phyloP scores from a whole-genome alignment of 1,140 invertebrate species.

The Anoplolepis gracilipes region DNA sequence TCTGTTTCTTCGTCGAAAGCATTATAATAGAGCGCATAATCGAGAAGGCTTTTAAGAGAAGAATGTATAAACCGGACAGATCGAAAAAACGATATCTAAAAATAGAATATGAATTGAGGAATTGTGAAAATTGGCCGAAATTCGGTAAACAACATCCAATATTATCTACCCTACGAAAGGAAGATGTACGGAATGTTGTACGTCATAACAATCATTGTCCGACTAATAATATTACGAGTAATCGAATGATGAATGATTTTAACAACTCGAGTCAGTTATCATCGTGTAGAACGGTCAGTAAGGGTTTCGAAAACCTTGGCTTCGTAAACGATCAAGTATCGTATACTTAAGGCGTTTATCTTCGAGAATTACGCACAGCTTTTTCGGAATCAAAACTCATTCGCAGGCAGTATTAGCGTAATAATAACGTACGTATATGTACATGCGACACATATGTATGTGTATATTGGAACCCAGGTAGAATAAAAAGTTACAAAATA shows the following conservation, averaged over 20 bases:
- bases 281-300: neutral
- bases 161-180: constrained; percentile 59
- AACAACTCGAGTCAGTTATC: neutral
- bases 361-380: constrained; percentile 33
- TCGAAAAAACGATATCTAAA: constrained; percentile 87
- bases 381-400: neutral
- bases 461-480: too few species aligned
- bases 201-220: neutral
- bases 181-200: constrained; percentile 66
- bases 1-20: constrained; percentile 88
- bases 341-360: constrained; percentile 63
- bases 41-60: constrained; percentile 86
- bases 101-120: constrained; percentile 82
- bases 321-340: constrained; percentile 68
- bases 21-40: constrained; percentile 88
- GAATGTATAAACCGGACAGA: constrained; percentile 86
- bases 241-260: constrained; percentile 31
- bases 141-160: constrained; percentile 71
- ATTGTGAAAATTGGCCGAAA: constrained; percentile 78
- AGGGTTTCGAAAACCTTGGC: constrained; percentile 70
- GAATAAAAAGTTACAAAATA: too few species aligned
- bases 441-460: neutral
- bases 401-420: neutral
- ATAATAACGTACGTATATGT: neutral
- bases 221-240: neutral